Conservation (phyloP, 1,140 invertebrate species). For the Drosophila nigrodunni region DNA sequence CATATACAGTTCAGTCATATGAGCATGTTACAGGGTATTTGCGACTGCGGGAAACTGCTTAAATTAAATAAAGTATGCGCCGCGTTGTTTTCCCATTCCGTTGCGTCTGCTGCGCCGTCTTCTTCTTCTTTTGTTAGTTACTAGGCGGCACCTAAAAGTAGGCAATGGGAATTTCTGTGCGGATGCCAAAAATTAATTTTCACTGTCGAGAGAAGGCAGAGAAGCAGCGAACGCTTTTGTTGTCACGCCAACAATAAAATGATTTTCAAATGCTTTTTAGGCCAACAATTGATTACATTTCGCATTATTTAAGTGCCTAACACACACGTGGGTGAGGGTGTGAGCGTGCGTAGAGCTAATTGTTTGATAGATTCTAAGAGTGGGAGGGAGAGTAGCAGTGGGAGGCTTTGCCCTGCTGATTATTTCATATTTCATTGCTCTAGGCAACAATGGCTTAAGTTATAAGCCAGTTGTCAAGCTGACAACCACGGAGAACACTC, state of each 20-base stretch:
- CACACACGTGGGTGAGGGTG: not conserved
- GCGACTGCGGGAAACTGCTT: slow-evolving; percentile 39
- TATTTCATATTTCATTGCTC: slow-evolving; percentile 34
- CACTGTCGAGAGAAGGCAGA: slow-evolving; percentile 30
- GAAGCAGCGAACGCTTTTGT: slow-evolving; percentile 41
- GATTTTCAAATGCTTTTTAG: slow-evolving; percentile 29
- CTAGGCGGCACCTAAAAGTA: slow-evolving; percentile 60
- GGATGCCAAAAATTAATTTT: slow-evolving; percentile 65
- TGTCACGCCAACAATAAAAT: slow-evolving; percentile 53
- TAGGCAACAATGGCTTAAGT: slow-evolving; percentile 27
- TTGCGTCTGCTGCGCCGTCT: not conserved
- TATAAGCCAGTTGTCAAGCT: slow-evolving; percentile 24
- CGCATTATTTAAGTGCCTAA: slow-evolving; percentile 27
- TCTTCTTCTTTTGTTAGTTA: slow-evolving; percentile 27
- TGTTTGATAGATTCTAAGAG: not conserved
- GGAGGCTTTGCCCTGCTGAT: slow-evolving; percentile 6
- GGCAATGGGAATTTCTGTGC: slow-evolving; percentile 48
- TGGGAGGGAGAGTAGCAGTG: too few relatives aligned
- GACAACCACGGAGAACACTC: not conserved
- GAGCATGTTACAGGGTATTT: not conserved
- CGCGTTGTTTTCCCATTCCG: slow-evolving; percentile 28
- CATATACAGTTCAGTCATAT: too few relatives aligned
- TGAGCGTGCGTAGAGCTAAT: slow-evolving; percentile 8
- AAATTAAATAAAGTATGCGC: slow-evolving; percentile 45
- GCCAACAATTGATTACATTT: slow-evolving; percentile 45